A percentile compares a stretch with the other conserved stretches of the same genome.
phyloP scores from a whole-genome alignment of 2,888 invertebrate species.

The Rotaria socialis region DNA sequence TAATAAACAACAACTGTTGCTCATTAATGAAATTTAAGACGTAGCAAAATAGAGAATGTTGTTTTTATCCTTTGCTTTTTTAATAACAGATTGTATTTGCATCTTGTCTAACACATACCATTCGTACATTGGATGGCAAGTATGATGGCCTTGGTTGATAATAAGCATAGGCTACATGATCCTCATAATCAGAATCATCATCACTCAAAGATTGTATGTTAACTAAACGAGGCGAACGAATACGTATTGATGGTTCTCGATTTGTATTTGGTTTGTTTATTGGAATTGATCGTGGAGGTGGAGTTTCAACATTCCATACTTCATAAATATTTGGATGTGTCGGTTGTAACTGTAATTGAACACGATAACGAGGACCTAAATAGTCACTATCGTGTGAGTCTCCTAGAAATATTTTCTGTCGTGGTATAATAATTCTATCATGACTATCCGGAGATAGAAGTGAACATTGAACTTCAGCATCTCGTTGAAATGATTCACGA shows the following conservation, averaged over 20 bases:
- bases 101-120: background rate
- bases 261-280: too few species aligned
- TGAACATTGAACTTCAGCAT: background rate
- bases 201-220: background rate
- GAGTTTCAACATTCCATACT: background rate
- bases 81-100: background rate
- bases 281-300: background rate
- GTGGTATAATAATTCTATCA: background rate
- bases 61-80: background rate
- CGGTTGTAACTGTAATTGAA: background rate
- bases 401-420: background rate
- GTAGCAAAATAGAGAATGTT: background rate
- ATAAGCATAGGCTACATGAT: background rate
- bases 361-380: background rate
- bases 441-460: background rate
- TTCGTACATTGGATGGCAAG: too few species aligned
- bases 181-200: background rate
- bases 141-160: background rate
- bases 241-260: too few species aligned
- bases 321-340: background rate
- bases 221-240: too few species aligned
- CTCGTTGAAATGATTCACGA: background rate
- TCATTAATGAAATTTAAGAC: background rate
- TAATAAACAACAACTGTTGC: background rate
- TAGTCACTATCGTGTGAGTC: background rate